Percentiles rank a stretch among this genome's conserved stretches.
These are phyloP conservation scores for Scyliorhinus canicula DNA, from an alignment of 2,797 vertebrate species.

Conservation along the genomic window DNA sequence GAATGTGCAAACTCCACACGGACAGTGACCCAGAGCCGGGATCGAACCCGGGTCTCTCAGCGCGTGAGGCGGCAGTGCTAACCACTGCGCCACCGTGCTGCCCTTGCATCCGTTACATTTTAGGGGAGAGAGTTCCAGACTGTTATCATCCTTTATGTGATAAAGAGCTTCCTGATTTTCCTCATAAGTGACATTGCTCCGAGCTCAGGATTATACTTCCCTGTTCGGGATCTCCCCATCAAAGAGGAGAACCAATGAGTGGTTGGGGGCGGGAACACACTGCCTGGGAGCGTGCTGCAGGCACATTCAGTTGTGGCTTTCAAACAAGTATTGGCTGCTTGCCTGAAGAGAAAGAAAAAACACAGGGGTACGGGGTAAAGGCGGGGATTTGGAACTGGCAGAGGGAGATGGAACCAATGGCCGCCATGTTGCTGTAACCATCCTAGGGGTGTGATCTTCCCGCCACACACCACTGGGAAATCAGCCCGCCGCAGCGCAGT, in stretches of 20 bases:
- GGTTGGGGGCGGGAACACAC: not conserved
- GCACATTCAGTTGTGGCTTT: not conserved
- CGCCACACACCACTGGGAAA: too few species aligned
- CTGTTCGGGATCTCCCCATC: not conserved
- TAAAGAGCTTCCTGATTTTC: not conserved
- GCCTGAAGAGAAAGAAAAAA: too few species aligned
- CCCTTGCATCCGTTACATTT: too few species aligned
- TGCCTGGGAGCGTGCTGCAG: not conserved
- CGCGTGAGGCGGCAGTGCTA: too few species aligned
- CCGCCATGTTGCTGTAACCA: too few species aligned
- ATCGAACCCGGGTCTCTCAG: too few species aligned
- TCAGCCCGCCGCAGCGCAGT: too few species aligned
- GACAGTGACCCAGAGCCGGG: too few species aligned
- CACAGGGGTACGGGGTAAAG: not conserved
- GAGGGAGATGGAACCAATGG: not conserved
- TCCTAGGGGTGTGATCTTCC: too few species aligned
- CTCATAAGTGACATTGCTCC: not conserved
- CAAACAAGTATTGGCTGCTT: not conserved
- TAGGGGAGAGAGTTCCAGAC: not conserved
- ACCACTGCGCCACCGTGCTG: too few species aligned
- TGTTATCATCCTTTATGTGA: not conserved
- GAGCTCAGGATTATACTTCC: not conserved
- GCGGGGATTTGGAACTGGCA: too few species aligned
- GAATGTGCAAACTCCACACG: too few species aligned
- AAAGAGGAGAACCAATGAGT: not conserved